Conservation (phyloP, 2,113 vertebrate genomes). For the Mormyrus iriodes region DNA sequence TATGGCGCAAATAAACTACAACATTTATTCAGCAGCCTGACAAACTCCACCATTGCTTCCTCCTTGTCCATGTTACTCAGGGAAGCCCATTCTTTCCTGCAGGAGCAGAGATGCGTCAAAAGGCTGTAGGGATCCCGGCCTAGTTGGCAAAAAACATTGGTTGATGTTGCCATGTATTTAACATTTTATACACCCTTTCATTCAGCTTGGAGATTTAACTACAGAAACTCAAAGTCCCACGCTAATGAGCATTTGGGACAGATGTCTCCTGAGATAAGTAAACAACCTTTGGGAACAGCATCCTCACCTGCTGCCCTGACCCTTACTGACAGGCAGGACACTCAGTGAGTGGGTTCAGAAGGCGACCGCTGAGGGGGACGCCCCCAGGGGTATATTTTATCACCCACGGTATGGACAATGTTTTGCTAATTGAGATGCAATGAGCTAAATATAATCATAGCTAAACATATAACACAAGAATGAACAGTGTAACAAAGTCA, state of each 20-base stretch:
- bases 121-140: neutral
- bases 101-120: conserved; percentile 28
- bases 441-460: neutral
- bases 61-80: conserved; percentile 85
- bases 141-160: neutral
- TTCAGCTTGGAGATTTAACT: no score
- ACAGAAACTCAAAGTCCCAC: neutral
- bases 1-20: conserved; percentile 91
- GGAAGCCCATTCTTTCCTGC: conserved; percentile 90
- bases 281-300: neutral
- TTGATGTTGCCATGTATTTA: neutral
- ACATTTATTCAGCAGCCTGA: conserved; percentile 84
- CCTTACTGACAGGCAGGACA: neutral
- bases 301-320: neutral
- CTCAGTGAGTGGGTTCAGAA: neutral
- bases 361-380: neutral
- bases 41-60: conserved; percentile 92
- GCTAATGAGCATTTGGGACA: neutral
- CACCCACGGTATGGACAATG: neutral
- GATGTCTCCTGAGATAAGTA: neutral
- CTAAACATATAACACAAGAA: neutral
- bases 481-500: neutral
- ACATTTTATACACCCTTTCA: neutral
- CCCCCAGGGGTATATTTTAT: neutral
- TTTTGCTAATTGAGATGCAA: neutral